phyloP scores from a whole-genome alignment of 2,888 invertebrate species.

The Lysandra bellargus region DNA sequence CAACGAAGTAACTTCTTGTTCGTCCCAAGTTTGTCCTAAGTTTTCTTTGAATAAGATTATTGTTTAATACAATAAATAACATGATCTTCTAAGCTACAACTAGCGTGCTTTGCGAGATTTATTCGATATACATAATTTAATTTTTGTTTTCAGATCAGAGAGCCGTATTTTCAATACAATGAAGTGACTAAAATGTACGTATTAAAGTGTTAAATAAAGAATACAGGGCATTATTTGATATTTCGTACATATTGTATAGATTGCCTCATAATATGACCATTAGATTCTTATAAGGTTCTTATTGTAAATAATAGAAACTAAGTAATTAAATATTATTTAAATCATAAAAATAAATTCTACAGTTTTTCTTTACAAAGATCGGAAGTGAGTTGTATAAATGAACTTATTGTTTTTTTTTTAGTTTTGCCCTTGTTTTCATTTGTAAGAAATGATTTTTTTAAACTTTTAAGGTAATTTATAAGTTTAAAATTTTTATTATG shows the following conservation, averaged over 20 bases:
- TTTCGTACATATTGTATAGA: neutral
- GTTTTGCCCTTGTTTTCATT: too few relatives aligned
- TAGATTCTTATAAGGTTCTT: neutral
- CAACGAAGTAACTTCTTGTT: too few relatives aligned
- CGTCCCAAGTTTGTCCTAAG: too few relatives aligned
- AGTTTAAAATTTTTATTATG: too few relatives aligned
- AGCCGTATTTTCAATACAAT: slow-evolving; percentile 5
- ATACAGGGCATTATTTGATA: slow-evolving; percentile 3
- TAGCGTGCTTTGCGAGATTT: too few relatives aligned
- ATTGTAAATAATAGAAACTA: neutral
- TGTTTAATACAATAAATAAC: too few relatives aligned
- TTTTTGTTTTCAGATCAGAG: slow-evolving; percentile 25
- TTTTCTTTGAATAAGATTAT: too few relatives aligned
- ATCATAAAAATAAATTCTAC: neutral
- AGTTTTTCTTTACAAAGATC: neutral
- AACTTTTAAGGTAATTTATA: too few relatives aligned
- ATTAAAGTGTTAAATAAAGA: neutral
- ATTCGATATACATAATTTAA: neutral
- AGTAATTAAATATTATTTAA: neutral
- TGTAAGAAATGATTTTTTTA: too few relatives aligned
- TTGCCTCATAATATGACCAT: neutral
- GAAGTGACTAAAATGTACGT: neutral
- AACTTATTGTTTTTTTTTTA: neutral
- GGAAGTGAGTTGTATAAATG: neutral
- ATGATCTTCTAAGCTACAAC: too few relatives aligned